phyloP scores from a whole-genome alignment of 1,140 invertebrate genomes.

The Aphelenchoides avenae region DNA sequence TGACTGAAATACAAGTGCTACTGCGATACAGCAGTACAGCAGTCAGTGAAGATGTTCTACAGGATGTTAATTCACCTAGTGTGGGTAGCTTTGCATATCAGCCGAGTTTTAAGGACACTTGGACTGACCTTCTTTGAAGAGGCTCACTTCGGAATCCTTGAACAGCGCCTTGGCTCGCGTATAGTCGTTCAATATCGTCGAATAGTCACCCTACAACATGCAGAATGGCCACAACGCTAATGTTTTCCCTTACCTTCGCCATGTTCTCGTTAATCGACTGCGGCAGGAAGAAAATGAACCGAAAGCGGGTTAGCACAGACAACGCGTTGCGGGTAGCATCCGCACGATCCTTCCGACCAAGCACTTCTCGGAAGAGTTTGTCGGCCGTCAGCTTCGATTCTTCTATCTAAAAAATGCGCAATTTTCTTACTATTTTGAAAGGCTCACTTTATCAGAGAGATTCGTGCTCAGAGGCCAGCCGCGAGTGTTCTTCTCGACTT shows the following conservation, averaged over 20 bases:
- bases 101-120: no score
- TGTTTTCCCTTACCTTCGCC: constrained; percentile 65
- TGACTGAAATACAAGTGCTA: constrained; percentile 51
- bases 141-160: constrained; percentile 80
- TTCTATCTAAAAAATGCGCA: constrained; percentile 60
- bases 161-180: constrained; percentile 90
- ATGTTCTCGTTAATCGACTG: constrained; percentile 84
- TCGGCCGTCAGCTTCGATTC: constrained; percentile 85
- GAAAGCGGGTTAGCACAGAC: constrained; percentile 79
- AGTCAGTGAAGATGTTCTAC: no score
- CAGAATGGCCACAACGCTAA: not conserved
- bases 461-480: constrained; percentile 42
- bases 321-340: constrained; percentile 91
- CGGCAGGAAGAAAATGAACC: constrained; percentile 89
- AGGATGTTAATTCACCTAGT: no score
- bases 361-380: constrained; percentile 85
- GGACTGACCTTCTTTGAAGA: constrained; percentile 68
- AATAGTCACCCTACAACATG: constrained; percentile 75
- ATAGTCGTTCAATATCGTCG: constrained; percentile 95
- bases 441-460: constrained; percentile 31
- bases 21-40: no score
- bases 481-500: constrained; percentile 27
- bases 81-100: not conserved
- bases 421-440: constrained; percentile 11
- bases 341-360: constrained; percentile 84